Percentiles rank a stretch among this genome's conserved stretches.
These are phyloP conservation scores for Acipenser oxyrinchus DNA, from an alignment of 2,797 vertebrate genomes.

Conservation along the genomic window DNA sequence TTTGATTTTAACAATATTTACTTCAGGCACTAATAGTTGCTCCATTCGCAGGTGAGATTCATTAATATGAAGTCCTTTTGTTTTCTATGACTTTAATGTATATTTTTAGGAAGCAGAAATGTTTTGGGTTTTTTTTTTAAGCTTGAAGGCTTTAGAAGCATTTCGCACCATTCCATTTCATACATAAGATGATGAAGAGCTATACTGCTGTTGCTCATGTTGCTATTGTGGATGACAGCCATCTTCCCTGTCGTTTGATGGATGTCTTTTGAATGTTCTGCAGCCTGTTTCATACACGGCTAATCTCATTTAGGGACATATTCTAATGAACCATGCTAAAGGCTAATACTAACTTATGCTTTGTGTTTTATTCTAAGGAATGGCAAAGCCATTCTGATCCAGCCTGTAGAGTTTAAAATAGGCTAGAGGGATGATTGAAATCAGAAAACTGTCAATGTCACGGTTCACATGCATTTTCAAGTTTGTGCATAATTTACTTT, in stretches of 20 bases:
- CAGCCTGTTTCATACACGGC: conserved; percentile 41
- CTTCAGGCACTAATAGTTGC: conserved; percentile 58
- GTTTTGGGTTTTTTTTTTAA: not conserved
- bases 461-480: not conserved
- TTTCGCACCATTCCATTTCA: not conserved
- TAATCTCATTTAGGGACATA: conserved; percentile 35
- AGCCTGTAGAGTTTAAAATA: conserved; percentile 4
- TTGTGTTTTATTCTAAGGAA: conserved; percentile 17
- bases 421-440: not conserved
- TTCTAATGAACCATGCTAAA: conserved; percentile 37
- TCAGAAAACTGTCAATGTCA: not conserved
- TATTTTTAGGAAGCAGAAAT: conserved; percentile 32
- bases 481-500: not conserved
- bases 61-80: conserved; percentile 38
- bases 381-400: conserved; percentile 22
- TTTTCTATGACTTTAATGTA: conserved; percentile 38
- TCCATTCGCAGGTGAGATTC: conserved; percentile 32
- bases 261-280: conserved; percentile 55
- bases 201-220: conserved; percentile 31
- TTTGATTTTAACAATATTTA: conserved; percentile 62
- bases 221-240: conserved; percentile 27
- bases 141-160: not conserved
- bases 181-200: conserved; percentile 24
- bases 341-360: conserved; percentile 28
- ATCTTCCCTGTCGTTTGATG: conserved; percentile 58